Percentiles rank a stretch among this genome's conserved stretches.
Conservation (phyloP, 2,797 vertebrate species). For the Otolemur crassicaudatus region DNA sequence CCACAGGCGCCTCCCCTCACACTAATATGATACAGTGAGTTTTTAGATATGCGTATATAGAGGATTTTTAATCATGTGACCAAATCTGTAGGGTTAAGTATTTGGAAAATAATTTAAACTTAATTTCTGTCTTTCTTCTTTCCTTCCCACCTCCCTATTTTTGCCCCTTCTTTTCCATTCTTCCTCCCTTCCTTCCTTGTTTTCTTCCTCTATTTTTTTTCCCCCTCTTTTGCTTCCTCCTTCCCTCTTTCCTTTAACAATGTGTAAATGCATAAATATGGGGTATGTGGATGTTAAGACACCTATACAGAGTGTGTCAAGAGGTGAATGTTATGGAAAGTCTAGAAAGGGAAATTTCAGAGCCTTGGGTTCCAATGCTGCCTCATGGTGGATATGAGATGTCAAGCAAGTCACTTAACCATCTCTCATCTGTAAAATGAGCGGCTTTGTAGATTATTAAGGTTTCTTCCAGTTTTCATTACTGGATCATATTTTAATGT, state of each 20-base stretch:
- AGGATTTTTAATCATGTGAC: slow-evolving; percentile 13
- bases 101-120: slow-evolving; percentile 24
- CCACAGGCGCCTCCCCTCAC: background rate
- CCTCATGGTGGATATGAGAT: background rate
- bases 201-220: background rate
- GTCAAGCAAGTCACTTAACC: background rate
- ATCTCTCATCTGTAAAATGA: slow-evolving; percentile 12
- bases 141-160: background rate
- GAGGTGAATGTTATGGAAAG: background rate
- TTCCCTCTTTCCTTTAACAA: background rate
- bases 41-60: background rate
- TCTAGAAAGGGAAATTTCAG: slow-evolving; percentile 45
- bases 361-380: background rate
- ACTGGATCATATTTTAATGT: slow-evolving; percentile 33
- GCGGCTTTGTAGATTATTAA: slow-evolving; percentile 6
- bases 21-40: background rate
- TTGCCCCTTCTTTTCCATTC: too few species aligned
- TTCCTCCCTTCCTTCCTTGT: background rate
- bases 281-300: background rate
- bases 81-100: slow-evolving; percentile 4
- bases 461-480: background rate
- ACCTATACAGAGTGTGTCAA: background rate
- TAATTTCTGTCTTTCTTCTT: background rate
- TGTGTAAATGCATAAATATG: background rate
- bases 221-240: background rate